Evolutionary conservation across 2,888 invertebrate species (phyloP).

Genomic region (Metellina segmentata): DNA sequence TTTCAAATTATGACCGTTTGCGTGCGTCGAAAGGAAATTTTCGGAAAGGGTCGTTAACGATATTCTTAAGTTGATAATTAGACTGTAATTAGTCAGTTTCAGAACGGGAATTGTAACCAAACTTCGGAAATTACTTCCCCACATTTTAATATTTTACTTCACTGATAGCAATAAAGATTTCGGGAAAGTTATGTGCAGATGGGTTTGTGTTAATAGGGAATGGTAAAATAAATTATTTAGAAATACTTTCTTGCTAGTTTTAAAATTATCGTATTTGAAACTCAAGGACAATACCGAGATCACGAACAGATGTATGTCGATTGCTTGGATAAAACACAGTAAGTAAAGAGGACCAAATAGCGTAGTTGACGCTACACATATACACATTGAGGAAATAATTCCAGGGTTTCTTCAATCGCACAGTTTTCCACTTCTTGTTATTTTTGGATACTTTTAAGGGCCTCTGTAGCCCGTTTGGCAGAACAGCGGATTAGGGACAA

Average conservation of each 20-base stretch:
- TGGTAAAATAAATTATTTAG: neutral
- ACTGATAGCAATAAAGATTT: neutral
- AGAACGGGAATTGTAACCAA: neutral
- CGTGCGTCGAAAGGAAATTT: neutral
- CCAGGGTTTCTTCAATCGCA: no score
- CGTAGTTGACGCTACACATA: no score
- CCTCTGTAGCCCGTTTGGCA: no score
- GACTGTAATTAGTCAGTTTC: slow-evolving; percentile 12
- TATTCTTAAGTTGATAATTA: slow-evolving; percentile 33
- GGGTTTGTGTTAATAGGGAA: neutral
- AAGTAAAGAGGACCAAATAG: no score
- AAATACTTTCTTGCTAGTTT: neutral
- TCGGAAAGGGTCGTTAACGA: slow-evolving; percentile 23
- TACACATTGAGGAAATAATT: no score
- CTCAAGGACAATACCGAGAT: no score
- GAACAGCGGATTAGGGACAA: no score
- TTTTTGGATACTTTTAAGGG: no score
- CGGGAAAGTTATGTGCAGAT: neutral
- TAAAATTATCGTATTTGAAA: no score
- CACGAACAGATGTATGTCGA: no score
- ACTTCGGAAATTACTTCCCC: neutral
- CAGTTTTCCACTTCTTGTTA: no score
- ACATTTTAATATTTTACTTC: neutral
- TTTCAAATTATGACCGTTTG: neutral
- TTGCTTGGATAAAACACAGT: no score